These are phyloP conservation scores for Hypolimnas misippus DNA, from an alignment of 2,888 invertebrate genomes.

Conservation along the genomic window DNA sequence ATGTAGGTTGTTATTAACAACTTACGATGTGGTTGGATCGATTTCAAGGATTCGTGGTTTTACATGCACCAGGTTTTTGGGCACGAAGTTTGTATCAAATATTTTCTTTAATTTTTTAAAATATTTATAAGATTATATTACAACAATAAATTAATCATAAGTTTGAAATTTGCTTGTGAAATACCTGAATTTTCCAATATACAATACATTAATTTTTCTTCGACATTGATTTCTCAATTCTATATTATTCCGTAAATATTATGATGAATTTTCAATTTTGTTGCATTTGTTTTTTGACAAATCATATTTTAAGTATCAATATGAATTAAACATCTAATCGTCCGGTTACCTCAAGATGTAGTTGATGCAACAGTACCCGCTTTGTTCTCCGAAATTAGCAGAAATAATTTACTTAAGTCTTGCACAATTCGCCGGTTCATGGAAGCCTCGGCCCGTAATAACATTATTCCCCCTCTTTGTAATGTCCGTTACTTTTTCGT, in stretches of 20 bases:
- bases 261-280: too few relatives aligned
- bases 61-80: slow-evolving; percentile 36
- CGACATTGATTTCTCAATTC: too few relatives aligned
- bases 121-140: too few relatives aligned
- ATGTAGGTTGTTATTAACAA: slow-evolving; percentile 63
- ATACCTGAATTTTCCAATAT: too few relatives aligned
- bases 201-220: too few relatives aligned
- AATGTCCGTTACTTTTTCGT: slow-evolving; percentile 29
- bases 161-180: too few relatives aligned
- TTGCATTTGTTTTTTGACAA: slow-evolving; percentile 2
- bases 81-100: slow-evolving; percentile 27
- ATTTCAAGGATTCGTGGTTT: slow-evolving; percentile 76
- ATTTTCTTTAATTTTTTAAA: not conserved
- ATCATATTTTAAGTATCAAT: too few relatives aligned
- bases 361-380: slow-evolving; percentile 52
- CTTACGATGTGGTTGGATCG: slow-evolving; percentile 74
- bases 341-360: slow-evolving; percentile 38
- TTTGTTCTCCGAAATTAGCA: slow-evolving; percentile 72
- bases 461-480: slow-evolving; percentile 30
- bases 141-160: too few relatives aligned
- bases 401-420: slow-evolving; percentile 59
- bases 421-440: slow-evolving; percentile 60
- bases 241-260: too few relatives aligned
- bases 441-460: slow-evolving; percentile 45
- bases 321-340: slow-evolving; percentile 33